phyloP scores from a whole-genome alignment of 2,888 invertebrate species.

The Gymnosoma rotundatum region DNA sequence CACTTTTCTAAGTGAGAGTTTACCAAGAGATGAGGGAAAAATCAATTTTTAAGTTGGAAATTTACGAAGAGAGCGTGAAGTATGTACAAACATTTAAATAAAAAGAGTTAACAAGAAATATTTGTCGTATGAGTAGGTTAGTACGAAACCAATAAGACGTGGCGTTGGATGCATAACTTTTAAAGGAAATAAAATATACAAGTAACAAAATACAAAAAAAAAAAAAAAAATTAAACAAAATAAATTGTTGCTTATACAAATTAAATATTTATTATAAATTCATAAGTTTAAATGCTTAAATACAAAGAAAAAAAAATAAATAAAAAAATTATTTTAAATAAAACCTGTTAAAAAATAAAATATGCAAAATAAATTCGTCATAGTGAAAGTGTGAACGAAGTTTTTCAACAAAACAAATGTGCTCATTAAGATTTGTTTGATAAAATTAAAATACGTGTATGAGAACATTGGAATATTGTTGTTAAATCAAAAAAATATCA shows the following conservation, averaged over 20 bases:
- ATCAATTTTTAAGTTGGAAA: conserved; percentile 33
- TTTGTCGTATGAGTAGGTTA: conserved; percentile 51
- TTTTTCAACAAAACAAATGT: background rate
- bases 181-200: conserved; percentile 1
- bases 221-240: too few species aligned
- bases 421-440: conserved; percentile 7
- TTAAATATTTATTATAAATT: too few species aligned
- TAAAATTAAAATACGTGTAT: conserved; percentile 13
- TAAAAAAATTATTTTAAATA: background rate
- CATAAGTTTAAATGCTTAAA: too few species aligned
- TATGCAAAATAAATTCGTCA: background rate
- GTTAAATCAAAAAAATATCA: conserved; percentile 39
- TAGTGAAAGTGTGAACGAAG: conserved; percentile 50
- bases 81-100: conserved; percentile 4
- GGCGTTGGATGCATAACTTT: conserved; percentile 60
- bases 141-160: conserved; percentile 66
- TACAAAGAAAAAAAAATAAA: background rate
- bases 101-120: conserved; percentile 39
- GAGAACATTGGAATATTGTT: conserved; percentile 22
- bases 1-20: conserved; percentile 37
- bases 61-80: conserved; percentile 26
- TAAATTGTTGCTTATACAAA: too few species aligned
- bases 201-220: background rate
- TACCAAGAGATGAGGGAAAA: conserved; percentile 34
- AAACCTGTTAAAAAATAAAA: conserved; percentile 24